phyloP scores from a whole-genome alignment of 2,113 vertebrate species.

The Lampris megalopsis region DNA sequence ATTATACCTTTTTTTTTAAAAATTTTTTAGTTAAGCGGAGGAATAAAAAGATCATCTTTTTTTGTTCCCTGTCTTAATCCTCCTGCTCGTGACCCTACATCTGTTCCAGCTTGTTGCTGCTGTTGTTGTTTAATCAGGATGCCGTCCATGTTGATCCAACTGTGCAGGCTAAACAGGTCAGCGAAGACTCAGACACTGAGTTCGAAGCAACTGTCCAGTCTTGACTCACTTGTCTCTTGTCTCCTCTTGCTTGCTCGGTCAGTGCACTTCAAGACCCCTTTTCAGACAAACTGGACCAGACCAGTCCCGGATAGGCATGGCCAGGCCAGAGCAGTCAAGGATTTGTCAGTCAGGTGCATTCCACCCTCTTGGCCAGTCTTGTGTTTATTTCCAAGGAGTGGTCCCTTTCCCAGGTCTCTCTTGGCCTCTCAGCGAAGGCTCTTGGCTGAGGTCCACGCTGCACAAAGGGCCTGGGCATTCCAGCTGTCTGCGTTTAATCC shows the following conservation, averaged over 20 bases:
- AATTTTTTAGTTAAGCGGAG: no score
- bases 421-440: slow-evolving; percentile 91
- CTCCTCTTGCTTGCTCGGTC: neutral
- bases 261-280: neutral
- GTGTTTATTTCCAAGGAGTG: slow-evolving; percentile 87
- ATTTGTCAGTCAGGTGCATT: slow-evolving; percentile 74
- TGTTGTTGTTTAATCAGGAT: neutral
- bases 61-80: no score
- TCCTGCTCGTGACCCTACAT: no score
- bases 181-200: slow-evolving; percentile 5
- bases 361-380: slow-evolving; percentile 73
- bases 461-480: slow-evolving; percentile 98
- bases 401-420: slow-evolving; percentile 95
- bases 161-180: neutral
- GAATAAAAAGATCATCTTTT: no score
- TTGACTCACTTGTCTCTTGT: neutral
- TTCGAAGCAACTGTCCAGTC: neutral
- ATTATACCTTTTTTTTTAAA: no score
- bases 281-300: slow-evolving; percentile 18
- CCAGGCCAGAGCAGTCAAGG: slow-evolving; percentile 21
- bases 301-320: neutral
- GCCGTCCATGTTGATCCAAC: no score
- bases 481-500: slow-evolving; percentile 99
- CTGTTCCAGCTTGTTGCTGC: no score
- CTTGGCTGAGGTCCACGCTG: slow-evolving; percentile 93